These are phyloP conservation scores for Pseudomyrmex sp. DNA, from an alignment of 1,140 invertebrate species.

Conservation along the genomic window DNA sequence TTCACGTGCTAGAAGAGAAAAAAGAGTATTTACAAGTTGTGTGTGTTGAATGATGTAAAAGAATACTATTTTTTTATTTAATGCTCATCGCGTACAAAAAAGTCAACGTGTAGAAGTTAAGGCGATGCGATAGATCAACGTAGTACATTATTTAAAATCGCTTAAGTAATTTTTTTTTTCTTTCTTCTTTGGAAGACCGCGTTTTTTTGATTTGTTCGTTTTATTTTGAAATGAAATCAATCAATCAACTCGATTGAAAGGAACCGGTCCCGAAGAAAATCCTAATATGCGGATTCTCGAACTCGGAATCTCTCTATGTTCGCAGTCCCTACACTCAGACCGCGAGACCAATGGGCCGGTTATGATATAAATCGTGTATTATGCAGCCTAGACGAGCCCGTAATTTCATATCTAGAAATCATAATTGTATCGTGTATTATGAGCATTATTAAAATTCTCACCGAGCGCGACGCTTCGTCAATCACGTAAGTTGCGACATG, in stretches of 20 bases:
- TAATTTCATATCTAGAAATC: neutral
- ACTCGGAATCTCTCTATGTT: too few species aligned
- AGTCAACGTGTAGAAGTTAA: slow-evolving; percentile 46
- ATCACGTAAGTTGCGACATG: slow-evolving; percentile 23
- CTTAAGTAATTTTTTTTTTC: neutral
- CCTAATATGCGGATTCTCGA: too few species aligned
- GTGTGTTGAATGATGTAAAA: slow-evolving; percentile 44
- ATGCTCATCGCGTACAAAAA: slow-evolving; percentile 48
- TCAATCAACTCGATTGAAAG: too few species aligned
- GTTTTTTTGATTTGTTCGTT: slow-evolving; percentile 41
- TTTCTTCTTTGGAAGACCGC: slow-evolving; percentile 37
- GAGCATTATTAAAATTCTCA: slow-evolving; percentile 33
- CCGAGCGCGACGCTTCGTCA: slow-evolving; percentile 42
- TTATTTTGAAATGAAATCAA: too few species aligned
- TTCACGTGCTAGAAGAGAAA: slow-evolving; percentile 23
- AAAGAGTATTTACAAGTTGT: slow-evolving; percentile 47
- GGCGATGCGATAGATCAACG: slow-evolving; percentile 50
- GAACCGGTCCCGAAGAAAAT: too few species aligned
- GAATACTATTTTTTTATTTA: slow-evolving; percentile 35
- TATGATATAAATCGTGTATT: too few species aligned
- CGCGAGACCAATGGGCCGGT: too few species aligned
- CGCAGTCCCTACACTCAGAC: too few species aligned
- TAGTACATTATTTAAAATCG: slow-evolving; percentile 1
- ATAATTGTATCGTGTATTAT: slow-evolving; percentile 7
- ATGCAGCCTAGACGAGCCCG: too few species aligned